A percentile compares a stretch with the other conserved stretches of the same genome.
These are phyloP conservation scores for Tamias sibiricus DNA, from an alignment of 2,113 vertebrate species.

Conservation along the genomic window DNA sequence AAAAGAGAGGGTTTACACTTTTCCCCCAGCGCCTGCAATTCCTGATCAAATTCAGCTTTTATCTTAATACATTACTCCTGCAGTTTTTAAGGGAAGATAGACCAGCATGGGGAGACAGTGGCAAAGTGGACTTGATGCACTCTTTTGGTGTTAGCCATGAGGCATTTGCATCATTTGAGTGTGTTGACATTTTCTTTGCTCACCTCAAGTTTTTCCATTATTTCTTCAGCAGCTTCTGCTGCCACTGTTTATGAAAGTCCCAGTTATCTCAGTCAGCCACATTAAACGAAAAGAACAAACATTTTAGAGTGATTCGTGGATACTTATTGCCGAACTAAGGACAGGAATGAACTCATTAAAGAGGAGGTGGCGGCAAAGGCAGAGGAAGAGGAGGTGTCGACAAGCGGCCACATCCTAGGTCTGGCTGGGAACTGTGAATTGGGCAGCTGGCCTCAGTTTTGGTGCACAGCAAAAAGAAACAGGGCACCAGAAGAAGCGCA, in stretches of 20 bases:
- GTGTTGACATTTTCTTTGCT: slow-evolving; percentile 4
- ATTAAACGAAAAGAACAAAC: background rate
- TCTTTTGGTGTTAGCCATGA: background rate
- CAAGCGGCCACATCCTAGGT: background rate
- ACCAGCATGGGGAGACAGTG: background rate
- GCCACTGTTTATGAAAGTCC: background rate
- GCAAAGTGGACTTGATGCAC: no score
- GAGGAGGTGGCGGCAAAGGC: background rate
- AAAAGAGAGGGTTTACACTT: background rate
- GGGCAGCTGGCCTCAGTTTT: background rate
- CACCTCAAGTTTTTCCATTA: background rate
- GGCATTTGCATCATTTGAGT: background rate
- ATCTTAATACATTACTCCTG: background rate
- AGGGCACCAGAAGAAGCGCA: background rate
- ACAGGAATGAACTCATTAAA: background rate
- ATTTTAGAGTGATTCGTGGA: background rate
- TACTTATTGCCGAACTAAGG: background rate
- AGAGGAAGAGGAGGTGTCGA: background rate
- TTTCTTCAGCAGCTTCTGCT: background rate
- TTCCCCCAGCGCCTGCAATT: background rate
- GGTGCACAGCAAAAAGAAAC: background rate
- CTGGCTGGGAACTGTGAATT: background rate
- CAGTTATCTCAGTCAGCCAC: background rate
- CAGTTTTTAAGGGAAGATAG: background rate
- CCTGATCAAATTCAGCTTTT: background rate